These are phyloP conservation scores for Caenorhabditis panamensis DNA, from an alignment of 2,888 invertebrate genomes.

Conservation along the genomic window DNA sequence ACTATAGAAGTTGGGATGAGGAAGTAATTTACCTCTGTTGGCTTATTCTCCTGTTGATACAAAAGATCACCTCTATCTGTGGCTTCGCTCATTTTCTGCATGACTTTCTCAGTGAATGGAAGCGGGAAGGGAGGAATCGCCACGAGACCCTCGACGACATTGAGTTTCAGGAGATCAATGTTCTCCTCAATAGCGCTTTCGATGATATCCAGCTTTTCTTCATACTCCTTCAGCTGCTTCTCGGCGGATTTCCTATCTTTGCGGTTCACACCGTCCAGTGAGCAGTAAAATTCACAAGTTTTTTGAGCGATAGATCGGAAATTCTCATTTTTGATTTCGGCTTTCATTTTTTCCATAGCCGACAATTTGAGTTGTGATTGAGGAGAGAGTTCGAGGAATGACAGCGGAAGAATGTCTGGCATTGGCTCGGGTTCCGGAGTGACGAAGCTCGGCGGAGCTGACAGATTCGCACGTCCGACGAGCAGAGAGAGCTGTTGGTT, in stretches of 20 bases:
- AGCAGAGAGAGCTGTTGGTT: not conserved
- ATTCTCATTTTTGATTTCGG: not conserved
- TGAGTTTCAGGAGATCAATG: constrained; percentile 15
- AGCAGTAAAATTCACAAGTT: constrained; percentile 3
- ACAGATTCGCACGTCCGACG: too few relatives aligned
- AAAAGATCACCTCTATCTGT: not conserved
- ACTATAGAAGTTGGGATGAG: not conserved
- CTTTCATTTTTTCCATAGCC: not conserved
- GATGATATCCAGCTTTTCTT: constrained; percentile 7
- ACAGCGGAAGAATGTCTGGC: not conserved
- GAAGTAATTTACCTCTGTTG: not conserved
- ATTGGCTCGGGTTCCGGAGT: not conserved
- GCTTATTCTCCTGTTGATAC: not conserved
- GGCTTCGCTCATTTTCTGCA: constrained; percentile 12
- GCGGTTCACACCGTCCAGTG: constrained; percentile 11
- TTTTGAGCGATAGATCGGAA: constrained; percentile 6
- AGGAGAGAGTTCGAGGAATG: not conserved
- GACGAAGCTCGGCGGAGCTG: not conserved
- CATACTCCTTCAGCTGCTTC: constrained; percentile 37
- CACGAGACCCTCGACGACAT: constrained; percentile 16
- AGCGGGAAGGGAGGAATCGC: constrained; percentile 8
- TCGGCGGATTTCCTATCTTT: constrained; percentile 35
- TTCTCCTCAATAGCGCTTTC: constrained; percentile 21
- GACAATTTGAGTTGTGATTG: not conserved
- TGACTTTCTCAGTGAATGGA: constrained; percentile 22